phyloP scores from a whole-genome alignment of 1,140 invertebrate genomes.

The Sweltsa coloradensis region DNA sequence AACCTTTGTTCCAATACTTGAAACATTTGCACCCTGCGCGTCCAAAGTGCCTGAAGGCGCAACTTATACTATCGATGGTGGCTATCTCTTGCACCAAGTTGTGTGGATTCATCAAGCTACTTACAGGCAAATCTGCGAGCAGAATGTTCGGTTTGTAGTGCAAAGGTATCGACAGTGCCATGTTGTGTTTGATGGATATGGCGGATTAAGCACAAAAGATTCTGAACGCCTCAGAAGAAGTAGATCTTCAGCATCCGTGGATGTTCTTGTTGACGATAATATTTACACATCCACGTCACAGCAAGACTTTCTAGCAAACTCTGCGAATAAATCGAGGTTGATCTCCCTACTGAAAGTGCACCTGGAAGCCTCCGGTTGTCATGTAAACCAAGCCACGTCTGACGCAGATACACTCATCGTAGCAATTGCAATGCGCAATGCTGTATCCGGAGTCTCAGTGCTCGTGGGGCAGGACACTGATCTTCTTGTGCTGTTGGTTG shows the following conservation, averaged over 20 bases:
- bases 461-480: conserved; percentile 8
- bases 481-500: conserved; percentile 11
- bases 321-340: conserved; percentile 8
- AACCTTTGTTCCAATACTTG: neutral
- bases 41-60: neutral
- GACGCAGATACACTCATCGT: conserved; percentile 13
- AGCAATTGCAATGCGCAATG: conserved; percentile 4
- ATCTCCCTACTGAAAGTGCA: conserved; percentile 4
- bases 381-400: conserved; percentile 8
- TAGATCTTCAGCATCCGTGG: neutral
- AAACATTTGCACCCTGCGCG: neutral
- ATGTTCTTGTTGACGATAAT: conserved; percentile 9
- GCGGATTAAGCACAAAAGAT: conserved; percentile 6
- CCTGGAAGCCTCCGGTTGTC: conserved; percentile 3
- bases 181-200: conserved; percentile 13
- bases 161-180: conserved; percentile 2
- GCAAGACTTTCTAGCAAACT: conserved; percentile 11
- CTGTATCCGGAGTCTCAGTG: neutral
- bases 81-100: conserved; percentile 6
- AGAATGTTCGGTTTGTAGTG: conserved; percentile 4
- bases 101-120: conserved; percentile 10
- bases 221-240: conserved; percentile 6
- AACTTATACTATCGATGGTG: conserved; percentile 9
- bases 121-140: conserved; percentile 6
- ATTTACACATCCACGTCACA: conserved; percentile 3